Evolutionary conservation across 2,797 vertebrate genomes (phyloP).

Genomic region (Sebastes cheni): DNA sequence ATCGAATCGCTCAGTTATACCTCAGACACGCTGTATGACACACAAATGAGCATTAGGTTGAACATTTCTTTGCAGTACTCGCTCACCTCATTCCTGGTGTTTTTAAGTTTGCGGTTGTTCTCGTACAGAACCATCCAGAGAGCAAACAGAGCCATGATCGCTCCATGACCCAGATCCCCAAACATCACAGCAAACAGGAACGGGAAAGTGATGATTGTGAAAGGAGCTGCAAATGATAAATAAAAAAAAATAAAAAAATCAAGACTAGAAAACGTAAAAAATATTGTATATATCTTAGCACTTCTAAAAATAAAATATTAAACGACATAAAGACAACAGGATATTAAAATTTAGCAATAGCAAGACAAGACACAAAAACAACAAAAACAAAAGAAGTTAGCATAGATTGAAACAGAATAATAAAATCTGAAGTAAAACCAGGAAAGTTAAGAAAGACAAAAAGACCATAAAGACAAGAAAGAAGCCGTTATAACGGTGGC

Average conservation of each 20-base stretch:
- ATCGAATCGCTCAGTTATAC: conserved; percentile 4
- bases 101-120: conserved; percentile 88
- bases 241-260: background rate
- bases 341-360: background rate
- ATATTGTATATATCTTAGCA: background rate
- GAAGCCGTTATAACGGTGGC: background rate
- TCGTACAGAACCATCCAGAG: conserved; percentile 91
- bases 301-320: background rate
- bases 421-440: background rate
- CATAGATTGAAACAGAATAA: background rate
- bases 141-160: conserved; percentile 93
- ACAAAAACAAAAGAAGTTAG: background rate
- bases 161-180: conserved; percentile 94
- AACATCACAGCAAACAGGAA: conserved; percentile 99
- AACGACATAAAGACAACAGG: too few relatives aligned
- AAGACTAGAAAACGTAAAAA: background rate
- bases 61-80: background rate
- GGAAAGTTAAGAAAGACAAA: background rate
- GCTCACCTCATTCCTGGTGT: conserved; percentile 90
- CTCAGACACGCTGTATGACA: background rate
- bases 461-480: background rate
- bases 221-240: conserved; percentile 84
- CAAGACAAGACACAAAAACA: background rate
- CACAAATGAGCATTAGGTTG: background rate
- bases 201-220: conserved; percentile 95